Percentiles rank a stretch among this genome's conserved stretches.
Conservation (phyloP, 1,140 invertebrate genomes). For the Sarcophaga peregrina region DNA sequence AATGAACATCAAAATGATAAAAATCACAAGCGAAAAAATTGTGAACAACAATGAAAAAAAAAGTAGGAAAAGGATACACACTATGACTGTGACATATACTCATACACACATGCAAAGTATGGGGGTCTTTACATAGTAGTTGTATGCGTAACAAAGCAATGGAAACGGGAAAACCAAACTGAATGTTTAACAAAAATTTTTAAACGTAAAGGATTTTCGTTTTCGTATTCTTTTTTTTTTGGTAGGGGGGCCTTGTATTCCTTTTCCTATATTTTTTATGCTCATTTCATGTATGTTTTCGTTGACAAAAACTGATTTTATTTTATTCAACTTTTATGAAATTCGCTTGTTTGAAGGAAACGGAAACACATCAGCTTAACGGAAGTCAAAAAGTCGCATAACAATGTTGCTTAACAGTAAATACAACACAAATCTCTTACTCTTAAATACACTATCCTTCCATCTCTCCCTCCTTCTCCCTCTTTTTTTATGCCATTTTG, state of each 20-base stretch:
- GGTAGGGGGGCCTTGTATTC: too few species aligned
- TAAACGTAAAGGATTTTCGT: background rate
- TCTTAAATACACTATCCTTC: slow-evolving; percentile 28
- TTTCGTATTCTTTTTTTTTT: slow-evolving; percentile 24
- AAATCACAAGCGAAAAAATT: slow-evolving; percentile 24
- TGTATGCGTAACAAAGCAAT: background rate
- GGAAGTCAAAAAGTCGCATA: slow-evolving; percentile 66
- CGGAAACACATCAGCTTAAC: slow-evolving; percentile 66
- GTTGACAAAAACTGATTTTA: background rate
- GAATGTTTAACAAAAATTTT: background rate
- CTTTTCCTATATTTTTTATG: too few species aligned
- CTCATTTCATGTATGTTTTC: too few species aligned
- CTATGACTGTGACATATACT: background rate
- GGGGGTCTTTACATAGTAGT: too few species aligned
- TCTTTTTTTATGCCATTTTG: background rate
- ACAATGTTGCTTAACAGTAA: slow-evolving; percentile 56
- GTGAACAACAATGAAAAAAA: background rate
- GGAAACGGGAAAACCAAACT: background rate
- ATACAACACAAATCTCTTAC: slow-evolving; percentile 20
- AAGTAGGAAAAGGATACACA: background rate
- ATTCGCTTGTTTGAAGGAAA: slow-evolving; percentile 54
- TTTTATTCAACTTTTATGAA: slow-evolving; percentile 5
- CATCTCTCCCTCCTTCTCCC: slow-evolving; percentile 50
- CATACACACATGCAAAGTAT: background rate
- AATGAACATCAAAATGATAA: slow-evolving; percentile 45